Conservation (phyloP, 1,140 invertebrate genomes). For the Calliphora vicina region DNA sequence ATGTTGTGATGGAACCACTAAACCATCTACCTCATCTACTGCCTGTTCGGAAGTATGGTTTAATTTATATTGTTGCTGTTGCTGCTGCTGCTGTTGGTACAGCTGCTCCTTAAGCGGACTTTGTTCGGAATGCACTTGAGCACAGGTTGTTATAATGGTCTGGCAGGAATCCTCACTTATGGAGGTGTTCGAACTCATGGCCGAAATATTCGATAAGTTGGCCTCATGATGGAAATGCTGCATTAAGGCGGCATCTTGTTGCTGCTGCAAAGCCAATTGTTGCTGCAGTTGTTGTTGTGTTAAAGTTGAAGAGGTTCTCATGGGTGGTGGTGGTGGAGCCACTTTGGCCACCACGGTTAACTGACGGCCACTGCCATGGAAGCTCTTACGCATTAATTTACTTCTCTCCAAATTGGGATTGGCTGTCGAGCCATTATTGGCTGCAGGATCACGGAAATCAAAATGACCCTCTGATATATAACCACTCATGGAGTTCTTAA, state of each 20-base stretch:
- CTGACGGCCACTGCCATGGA: conserved; percentile 83
- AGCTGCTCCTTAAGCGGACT: conserved; percentile 68
- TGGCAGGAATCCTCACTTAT: conserved; percentile 82
- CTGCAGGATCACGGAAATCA: conserved; percentile 69
- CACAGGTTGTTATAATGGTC: conserved; percentile 76
- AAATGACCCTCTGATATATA: conserved; percentile 88
- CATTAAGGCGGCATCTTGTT: conserved; percentile 46
- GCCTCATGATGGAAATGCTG: conserved; percentile 60
- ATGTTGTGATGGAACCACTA: conserved; percentile 37
- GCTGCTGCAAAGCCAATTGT: conserved; percentile 50
- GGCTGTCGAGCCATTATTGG: conserved; percentile 50
- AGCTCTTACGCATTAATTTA: conserved; percentile 88
- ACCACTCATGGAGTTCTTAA: conserved; percentile 74
- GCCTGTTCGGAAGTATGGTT: conserved; percentile 18
- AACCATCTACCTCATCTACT: conserved; percentile 68
- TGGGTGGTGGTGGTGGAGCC: conserved; percentile 84
- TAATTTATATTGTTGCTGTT: conserved; percentile 1
- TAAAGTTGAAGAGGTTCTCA: conserved; percentile 79
- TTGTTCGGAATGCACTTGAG: conserved; percentile 83
- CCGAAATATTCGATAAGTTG: conserved; percentile 58
- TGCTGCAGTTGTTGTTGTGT: conserved; percentile 58
- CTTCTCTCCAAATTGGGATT: conserved; percentile 87
- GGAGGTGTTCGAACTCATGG: conserved; percentile 77
- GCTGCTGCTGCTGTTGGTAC: conserved; percentile 38
- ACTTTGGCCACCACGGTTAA: conserved; percentile 81